A percentile compares a stretch with the other conserved stretches of the same genome.
These are phyloP conservation scores for Shinisaurus crocodilurus DNA, from an alignment of 2,113 vertebrate genomes.

Conservation along the genomic window DNA sequence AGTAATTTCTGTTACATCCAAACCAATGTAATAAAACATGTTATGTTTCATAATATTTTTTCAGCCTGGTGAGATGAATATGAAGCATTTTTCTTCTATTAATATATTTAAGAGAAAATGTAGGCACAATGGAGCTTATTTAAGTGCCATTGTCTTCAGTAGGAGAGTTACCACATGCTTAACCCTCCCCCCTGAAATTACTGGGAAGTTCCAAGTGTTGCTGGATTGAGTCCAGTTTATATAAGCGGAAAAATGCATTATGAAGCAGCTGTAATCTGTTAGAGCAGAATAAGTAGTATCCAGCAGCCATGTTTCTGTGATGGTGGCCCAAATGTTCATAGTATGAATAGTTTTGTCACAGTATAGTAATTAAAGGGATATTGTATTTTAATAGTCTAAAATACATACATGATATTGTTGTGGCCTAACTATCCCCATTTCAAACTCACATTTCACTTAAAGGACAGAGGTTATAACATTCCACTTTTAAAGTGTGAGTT, in stretches of 20 bases:
- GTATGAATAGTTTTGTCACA: neutral
- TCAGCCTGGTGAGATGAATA: neutral
- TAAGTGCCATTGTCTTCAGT: neutral
- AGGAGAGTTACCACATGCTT: neutral
- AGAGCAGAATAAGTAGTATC: neutral
- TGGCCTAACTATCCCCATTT: neutral
- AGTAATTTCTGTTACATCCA: neutral
- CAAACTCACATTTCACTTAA: neutral
- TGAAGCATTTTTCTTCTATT: neutral
- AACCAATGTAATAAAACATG: neutral
- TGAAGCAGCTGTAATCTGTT: no score
- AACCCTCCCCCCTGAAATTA: neutral
- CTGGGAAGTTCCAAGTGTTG: neutral
- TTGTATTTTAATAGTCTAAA: neutral
- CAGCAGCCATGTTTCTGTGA: neutral
- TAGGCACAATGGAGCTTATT: neutral
- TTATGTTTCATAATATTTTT: neutral
- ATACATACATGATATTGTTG: neutral
- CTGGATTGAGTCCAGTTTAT: neutral
- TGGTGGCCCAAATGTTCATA: no score
- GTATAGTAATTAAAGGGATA: neutral
- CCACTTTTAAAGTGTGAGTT: neutral
- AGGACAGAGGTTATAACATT: neutral
- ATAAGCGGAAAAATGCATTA: neutral
- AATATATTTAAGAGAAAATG: neutral